phyloP scores from a whole-genome alignment of 2,113 vertebrate genomes.

The Eublepharis macularius region DNA sequence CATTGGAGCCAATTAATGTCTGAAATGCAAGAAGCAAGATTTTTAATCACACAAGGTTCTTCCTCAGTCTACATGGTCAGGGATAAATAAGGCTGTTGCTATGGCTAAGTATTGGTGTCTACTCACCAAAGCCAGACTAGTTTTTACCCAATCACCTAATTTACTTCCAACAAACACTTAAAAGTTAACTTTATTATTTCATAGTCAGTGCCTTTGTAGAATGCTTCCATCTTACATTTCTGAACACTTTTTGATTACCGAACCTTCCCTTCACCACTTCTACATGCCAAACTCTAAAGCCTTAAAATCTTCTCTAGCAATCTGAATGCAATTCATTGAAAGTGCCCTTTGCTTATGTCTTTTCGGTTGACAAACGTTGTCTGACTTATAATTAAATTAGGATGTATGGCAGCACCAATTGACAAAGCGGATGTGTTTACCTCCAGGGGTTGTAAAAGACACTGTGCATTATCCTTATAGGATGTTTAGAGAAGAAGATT shows the following conservation, averaged over 20 bases:
- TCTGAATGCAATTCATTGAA: slow-evolving; percentile 36
- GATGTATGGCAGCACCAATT: slow-evolving; percentile 43
- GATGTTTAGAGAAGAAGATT: slow-evolving; percentile 48
- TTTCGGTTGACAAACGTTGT: slow-evolving; percentile 51
- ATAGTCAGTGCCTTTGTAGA: background rate
- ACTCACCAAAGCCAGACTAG: background rate
- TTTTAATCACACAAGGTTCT: background rate
- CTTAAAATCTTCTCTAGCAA: slow-evolving; percentile 25
- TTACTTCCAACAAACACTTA: background rate
- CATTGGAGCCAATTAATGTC: background rate
- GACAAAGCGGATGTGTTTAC: slow-evolving; percentile 45
- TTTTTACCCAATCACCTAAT: background rate
- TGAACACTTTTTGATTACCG: background rate
- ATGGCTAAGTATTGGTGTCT: background rate
- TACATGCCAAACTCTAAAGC: background rate
- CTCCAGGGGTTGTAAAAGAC: slow-evolving; percentile 44
- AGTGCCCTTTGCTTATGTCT: background rate
- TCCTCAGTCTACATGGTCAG: background rate
- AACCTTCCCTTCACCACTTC: background rate
- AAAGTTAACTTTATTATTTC: background rate
- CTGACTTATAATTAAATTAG: slow-evolving; percentile 56
- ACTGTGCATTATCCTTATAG: slow-evolving; percentile 30
- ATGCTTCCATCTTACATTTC: background rate
- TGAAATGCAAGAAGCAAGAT: background rate
- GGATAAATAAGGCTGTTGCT: background rate